phyloP scores from a whole-genome alignment of 1,140 invertebrate species.

The Acromyrmex charruanus region DNA sequence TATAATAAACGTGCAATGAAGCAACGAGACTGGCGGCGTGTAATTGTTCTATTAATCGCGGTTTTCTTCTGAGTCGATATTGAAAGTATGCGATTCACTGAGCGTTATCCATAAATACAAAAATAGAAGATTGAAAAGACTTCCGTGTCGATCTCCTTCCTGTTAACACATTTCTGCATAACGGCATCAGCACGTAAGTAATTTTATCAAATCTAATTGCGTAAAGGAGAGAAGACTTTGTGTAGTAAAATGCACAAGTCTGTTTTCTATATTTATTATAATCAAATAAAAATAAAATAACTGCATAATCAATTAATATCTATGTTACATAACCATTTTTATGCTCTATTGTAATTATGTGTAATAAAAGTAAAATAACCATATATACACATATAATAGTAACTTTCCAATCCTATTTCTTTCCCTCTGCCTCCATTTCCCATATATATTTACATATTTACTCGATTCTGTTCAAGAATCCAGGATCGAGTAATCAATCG shows the following conservation, averaged over 20 bases:
- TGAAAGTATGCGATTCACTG: background rate
- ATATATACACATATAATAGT: background rate
- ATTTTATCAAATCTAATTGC: background rate
- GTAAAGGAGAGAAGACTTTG: background rate
- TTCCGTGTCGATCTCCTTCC: background rate
- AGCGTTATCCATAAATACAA: background rate
- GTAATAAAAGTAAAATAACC: background rate
- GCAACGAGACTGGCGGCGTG: background rate
- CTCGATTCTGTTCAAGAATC: background rate
- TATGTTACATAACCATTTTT: background rate
- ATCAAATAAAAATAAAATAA: background rate
- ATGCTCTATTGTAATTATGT: background rate
- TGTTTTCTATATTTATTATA: background rate
- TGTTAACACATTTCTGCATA: background rate
- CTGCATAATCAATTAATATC: background rate
- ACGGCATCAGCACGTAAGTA: background rate
- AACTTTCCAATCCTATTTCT: background rate
- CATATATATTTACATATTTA: background rate
- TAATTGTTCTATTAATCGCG: slow-evolving; percentile 48
- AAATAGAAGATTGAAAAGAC: background rate
- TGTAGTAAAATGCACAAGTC: background rate
- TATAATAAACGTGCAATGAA: slow-evolving; percentile 58
- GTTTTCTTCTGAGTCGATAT: slow-evolving; percentile 18
- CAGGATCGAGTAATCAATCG: background rate
- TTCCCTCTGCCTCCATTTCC: background rate